Conservation (phyloP, 1,140 invertebrate species). For the Spodoptera litura region DNA sequence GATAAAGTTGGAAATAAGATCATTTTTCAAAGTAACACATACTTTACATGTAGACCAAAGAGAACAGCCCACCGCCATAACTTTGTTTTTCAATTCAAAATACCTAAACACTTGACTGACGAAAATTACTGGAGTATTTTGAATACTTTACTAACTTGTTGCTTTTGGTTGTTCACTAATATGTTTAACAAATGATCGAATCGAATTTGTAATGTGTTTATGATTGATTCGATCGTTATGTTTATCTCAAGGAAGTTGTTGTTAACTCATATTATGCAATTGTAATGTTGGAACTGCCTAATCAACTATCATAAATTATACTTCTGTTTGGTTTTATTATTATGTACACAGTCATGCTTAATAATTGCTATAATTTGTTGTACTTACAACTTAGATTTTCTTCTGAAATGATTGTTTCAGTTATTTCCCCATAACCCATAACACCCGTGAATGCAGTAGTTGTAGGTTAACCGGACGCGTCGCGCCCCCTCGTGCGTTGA, state of each 20-base stretch:
- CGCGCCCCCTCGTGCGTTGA: conserved; percentile 79
- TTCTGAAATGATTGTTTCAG: conserved; percentile 5
- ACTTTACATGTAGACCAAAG: conserved; percentile 42
- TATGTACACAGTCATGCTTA: not conserved
- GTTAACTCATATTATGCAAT: conserved; percentile 32
- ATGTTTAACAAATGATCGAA: conserved; percentile 42
- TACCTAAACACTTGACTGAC: not conserved
- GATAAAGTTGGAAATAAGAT: conserved; percentile 52
- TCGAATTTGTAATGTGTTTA: conserved; percentile 46
- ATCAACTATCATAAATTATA: not conserved
- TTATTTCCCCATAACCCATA: conserved; percentile 41
- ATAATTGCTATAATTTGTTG: not conserved
- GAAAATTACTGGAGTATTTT: conserved; percentile 12
- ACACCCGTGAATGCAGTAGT: conserved; percentile 52
- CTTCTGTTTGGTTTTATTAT: not conserved
- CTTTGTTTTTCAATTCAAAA: conserved; percentile 38
- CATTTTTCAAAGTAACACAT: conserved; percentile 45
- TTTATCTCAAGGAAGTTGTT: conserved; percentile 39
- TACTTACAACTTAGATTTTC: not conserved
- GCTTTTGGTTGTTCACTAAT: conserved; percentile 11
- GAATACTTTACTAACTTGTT: conserved; percentile 35
- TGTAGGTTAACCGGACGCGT: conserved; percentile 76
- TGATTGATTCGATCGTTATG: conserved; percentile 43
- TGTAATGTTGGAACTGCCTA: not conserved
- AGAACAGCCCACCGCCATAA: conserved; percentile 22